Evolutionary conservation across 2,797 vertebrate genomes (phyloP).

Genomic region (Potorous gilbertii): DNA sequence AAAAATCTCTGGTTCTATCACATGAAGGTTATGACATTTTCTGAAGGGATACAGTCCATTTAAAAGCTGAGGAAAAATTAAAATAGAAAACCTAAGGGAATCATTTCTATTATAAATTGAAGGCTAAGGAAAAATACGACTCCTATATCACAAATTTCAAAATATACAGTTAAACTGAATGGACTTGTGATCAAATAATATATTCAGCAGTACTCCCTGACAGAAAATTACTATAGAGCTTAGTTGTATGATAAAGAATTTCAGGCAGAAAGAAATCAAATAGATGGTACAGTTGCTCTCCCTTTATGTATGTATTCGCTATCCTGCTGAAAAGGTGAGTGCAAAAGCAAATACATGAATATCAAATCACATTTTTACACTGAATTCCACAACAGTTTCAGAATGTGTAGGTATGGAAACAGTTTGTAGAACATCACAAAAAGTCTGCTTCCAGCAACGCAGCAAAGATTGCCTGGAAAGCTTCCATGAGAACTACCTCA

Average conservation of each 20-base stretch:
- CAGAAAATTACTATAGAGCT: conserved; percentile 36
- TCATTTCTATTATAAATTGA: conserved; percentile 19
- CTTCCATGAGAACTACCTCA: neutral
- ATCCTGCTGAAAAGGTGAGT: neutral
- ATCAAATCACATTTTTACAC: neutral
- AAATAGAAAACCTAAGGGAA: neutral
- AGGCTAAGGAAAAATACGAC: neutral
- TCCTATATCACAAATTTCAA: conserved; percentile 42
- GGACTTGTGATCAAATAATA: conserved; percentile 22
- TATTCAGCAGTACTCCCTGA: conserved; percentile 5
- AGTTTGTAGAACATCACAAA: neutral
- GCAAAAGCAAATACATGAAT: conserved; percentile 4
- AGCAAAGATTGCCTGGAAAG: neutral
- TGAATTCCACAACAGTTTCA: conserved; percentile 11
- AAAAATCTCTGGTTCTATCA: conserved; percentile 11
- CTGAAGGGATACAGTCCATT: conserved; percentile 30
- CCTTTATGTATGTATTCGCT: neutral
- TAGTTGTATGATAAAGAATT: conserved; percentile 32
- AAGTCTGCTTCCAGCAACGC: neutral
- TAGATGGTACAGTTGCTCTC: neutral
- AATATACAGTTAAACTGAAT: conserved; percentile 32
- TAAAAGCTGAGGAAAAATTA: conserved; percentile 21
- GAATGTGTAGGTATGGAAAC: neutral
- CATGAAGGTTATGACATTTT: conserved; percentile 29
- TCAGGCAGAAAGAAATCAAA: neutral